Evolutionary conservation across 2,113 vertebrate species (phyloP).

Genomic region (Trichomycterus rosablanca): DNA sequence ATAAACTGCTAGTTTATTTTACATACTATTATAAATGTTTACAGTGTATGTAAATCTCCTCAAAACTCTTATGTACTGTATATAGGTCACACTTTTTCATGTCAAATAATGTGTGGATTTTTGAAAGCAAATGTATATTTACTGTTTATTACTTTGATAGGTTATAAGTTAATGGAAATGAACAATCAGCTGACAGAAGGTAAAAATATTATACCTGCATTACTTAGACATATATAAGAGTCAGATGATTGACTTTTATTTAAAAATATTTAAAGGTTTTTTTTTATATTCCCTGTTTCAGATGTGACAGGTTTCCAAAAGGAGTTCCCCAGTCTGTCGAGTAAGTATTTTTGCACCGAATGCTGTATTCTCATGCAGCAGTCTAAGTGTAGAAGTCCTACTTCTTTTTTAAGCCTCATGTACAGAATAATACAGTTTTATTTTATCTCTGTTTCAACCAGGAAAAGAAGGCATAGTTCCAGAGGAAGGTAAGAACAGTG

Average conservation of each 20-base stretch:
- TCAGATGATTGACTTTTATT: neutral
- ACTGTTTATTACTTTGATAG: neutral
- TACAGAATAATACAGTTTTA: neutral
- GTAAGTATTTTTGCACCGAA: conserved; percentile 3
- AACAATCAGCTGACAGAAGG: neutral
- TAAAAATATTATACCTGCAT: neutral
- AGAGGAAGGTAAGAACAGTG: conserved; percentile 15
- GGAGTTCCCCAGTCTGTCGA: conserved; percentile 7
- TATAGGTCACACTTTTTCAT: too few relatives aligned
- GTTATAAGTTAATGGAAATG: neutral
- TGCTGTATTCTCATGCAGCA: neutral
- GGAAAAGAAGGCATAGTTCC: conserved; percentile 15
- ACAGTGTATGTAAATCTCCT: too few relatives aligned
- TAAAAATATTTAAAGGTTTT: too few relatives aligned
- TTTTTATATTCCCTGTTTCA: neutral
- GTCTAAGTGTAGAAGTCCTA: neutral
- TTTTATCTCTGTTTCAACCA: neutral
- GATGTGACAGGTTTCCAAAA: neutral
- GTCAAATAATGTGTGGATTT: neutral
- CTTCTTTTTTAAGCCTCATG: neutral
- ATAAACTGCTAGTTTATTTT: too few relatives aligned
- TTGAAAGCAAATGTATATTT: neutral
- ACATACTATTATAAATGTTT: too few relatives aligned
- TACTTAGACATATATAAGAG: neutral
- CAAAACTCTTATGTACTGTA: too few relatives aligned